Base-by-base conservation (phyloP, 2,113 vertebrate genomes). In the Amblyopsis rosae region DNA sequence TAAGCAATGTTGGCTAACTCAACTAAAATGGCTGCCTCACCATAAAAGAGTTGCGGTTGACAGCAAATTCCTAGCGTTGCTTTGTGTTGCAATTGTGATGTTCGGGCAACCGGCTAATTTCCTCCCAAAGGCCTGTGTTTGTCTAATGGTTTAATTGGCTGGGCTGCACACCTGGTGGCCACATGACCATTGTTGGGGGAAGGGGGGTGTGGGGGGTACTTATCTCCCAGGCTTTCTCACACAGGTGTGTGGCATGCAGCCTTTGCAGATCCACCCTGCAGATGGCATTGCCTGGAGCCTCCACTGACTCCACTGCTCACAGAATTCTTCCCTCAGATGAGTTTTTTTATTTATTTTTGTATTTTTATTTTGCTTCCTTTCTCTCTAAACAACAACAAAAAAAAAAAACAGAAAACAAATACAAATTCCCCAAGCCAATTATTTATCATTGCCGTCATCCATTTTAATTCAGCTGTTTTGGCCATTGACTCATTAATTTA, bases 101-200 rank as follows among this genome's bases (percentile, higher is more conserved):
- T 82, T 81, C 80, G 72, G 73, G 81, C 77, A 82, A 76, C 67
- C 82, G 76, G 76, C 80, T 91, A 87, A 91, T 91, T 82, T 91
- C 80, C 86, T 92, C 88, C 90, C 86, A 77, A 73, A 86, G 80
- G 86, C 87, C 88, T 82, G 80, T 91, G 83, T 92, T 92, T 89
- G 83, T 89, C 83, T 91, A 90, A 92, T 90, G 88, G 91, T 90
- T 92, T 91, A 92, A 92, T 91, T 90, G 89, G 79, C 84, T 79
- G 65, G 80, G 86, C 83, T 88, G 73, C 74, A 78, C 91, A 92
- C 90, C 90, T 92, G 90, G 89, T 92, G 91, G 87, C 87, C 76
- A 69, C 69, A 10, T 72, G 87, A 83, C 81, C 88, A 79, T 68
- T 86, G 78, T 77, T 80, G 86, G 81, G 49, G 67, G 77, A 80